Percentiles rank a stretch among this genome's conserved stretches.
Evolutionary conservation across 1,140 invertebrate species (phyloP).

Genomic region (Anoplolepis gracilipes): DNA sequence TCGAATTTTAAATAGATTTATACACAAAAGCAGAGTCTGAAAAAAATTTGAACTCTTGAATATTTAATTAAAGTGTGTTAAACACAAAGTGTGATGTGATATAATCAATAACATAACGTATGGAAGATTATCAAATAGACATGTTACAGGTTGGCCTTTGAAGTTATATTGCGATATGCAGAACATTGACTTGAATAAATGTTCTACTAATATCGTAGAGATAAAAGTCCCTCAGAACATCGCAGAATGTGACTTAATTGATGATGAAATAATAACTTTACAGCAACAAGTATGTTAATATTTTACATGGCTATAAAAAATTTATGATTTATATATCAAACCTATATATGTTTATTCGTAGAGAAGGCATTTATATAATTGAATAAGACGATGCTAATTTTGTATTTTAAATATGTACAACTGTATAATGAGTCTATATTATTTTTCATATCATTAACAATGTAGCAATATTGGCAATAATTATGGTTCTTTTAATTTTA

Average conservation of each 20-base stretch:
- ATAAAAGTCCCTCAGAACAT: slow-evolving; percentile 19
- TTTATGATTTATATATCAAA: neutral
- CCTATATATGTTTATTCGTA: neutral
- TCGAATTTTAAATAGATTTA: neutral
- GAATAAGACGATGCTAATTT: neutral
- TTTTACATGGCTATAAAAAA: neutral
- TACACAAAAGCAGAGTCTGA: neutral
- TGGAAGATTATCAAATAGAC: slow-evolving; percentile 5
- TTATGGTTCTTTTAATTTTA: slow-evolving; percentile 10
- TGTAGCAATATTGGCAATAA: neutral
- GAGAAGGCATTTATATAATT: neutral
- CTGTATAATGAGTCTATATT: neutral
- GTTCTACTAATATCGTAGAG: slow-evolving; percentile 46
- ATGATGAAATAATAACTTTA: slow-evolving; percentile 58
- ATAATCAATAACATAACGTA: slow-evolving; percentile 19
- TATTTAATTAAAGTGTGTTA: neutral
- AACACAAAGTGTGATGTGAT: neutral
- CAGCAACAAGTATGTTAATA: slow-evolving; percentile 66
- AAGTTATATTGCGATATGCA: slow-evolving; percentile 73
- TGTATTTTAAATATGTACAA: neutral
- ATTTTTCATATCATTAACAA: slow-evolving; percentile 1
- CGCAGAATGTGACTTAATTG: slow-evolving; percentile 40
- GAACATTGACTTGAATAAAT: slow-evolving; percentile 58
- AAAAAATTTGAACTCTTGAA: neutral
- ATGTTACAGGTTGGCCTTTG: slow-evolving; percentile 27